Conservation (phyloP, 2,888 invertebrate species). For the Rhagophthalmus giganteus region DNA sequence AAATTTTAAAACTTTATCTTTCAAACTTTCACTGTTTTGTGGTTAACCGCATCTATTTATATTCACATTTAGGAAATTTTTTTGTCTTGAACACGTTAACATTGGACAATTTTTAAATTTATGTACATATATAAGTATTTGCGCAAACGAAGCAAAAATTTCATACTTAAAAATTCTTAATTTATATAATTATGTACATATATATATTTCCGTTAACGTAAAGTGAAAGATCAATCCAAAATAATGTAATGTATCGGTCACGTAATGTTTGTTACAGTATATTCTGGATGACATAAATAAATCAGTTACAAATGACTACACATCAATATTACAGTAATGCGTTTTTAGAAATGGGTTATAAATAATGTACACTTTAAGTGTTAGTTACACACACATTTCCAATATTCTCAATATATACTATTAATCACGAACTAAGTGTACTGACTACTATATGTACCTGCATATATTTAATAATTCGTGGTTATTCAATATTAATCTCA, state of each 20-base stretch:
- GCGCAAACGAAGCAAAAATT: too few species aligned
- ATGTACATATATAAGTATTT: too few species aligned
- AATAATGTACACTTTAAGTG: slow-evolving; percentile 17
- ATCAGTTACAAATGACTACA: slow-evolving; percentile 19
- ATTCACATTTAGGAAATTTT: too few species aligned
- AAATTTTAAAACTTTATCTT: slow-evolving; percentile 8
- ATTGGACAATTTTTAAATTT: too few species aligned
- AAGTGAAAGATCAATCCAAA: slow-evolving; percentile 9
- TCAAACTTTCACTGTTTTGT: slow-evolving; percentile 2
- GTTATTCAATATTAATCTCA: too few species aligned
- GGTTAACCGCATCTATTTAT: too few species aligned
- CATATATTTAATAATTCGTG: too few species aligned
- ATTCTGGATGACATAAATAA: slow-evolving; percentile 17
- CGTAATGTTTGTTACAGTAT: slow-evolving; percentile 10
- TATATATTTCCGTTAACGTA: not conserved
- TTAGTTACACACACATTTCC: not conserved
- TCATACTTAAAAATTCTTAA: too few species aligned
- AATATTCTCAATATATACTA: not conserved
- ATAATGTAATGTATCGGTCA: slow-evolving; percentile 9
- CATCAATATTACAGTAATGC: slow-evolving; percentile 17
- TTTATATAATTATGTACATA: too few species aligned
- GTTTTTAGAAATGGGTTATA: slow-evolving; percentile 16
- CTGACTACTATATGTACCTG: too few species aligned
- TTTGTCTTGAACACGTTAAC: too few species aligned
- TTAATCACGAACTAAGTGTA: too few species aligned